Conservation (phyloP, 1,140 invertebrate species). For the Solenopsis fugax region DNA sequence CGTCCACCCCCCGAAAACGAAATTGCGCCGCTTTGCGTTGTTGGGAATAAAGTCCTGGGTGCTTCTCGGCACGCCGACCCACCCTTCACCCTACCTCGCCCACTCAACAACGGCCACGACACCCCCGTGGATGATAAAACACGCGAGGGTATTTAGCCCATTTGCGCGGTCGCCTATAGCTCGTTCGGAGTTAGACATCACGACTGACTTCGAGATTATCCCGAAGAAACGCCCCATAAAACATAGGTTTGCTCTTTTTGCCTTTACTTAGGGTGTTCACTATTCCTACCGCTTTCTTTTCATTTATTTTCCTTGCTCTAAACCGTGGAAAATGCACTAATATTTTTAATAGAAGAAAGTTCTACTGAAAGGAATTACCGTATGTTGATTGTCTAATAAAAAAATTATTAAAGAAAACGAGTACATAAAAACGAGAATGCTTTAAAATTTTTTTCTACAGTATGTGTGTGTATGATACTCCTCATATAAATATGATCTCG, state of each 20-base stretch:
- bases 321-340: conserved; percentile 11
- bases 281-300: neutral
- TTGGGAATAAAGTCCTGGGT: conserved; percentile 72
- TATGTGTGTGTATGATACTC: neutral
- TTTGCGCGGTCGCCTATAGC: conserved; percentile 51
- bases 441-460: neutral
- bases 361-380: conserved; percentile 6
- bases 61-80: conserved; percentile 43
- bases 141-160: conserved; percentile 56
- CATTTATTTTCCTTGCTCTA: neutral
- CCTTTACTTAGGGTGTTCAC: neutral
- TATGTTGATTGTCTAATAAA: neutral
- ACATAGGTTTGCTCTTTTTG: conserved; percentile 16
- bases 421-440: neutral
- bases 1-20: conserved; percentile 60
- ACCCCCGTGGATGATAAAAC: conserved; percentile 42
- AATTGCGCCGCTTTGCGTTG: conserved; percentile 77
- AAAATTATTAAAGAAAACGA: neutral
- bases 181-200: conserved; percentile 61
- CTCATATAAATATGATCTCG: neutral
- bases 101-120: conserved; percentile 34
- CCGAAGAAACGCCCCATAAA: conserved; percentile 30
- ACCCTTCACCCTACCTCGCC: neutral
- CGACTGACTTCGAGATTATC: conserved; percentile 60
- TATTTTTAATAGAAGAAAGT: conserved; percentile 18